phyloP scores from a whole-genome alignment of 2,113 vertebrate genomes.

The Mellivora capensis region DNA sequence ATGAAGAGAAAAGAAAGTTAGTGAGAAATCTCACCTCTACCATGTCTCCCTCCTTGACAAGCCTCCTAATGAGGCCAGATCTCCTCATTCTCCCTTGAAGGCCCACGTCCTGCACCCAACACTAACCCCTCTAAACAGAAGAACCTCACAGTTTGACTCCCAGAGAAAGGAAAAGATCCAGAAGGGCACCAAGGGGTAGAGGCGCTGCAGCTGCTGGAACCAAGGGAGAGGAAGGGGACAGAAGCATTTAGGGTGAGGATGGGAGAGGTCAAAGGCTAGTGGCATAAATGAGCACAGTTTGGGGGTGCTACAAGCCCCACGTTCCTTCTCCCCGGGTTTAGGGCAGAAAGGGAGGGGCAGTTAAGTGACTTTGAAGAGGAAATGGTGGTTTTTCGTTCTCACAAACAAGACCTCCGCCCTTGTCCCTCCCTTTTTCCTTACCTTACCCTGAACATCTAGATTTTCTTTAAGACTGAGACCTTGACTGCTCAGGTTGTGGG shows the following conservation, averaged over 20 bases:
- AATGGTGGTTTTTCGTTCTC: conserved; percentile 74
- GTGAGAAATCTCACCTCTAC: not conserved
- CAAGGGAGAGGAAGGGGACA: not conserved
- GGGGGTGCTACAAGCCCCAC: not conserved
- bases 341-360: conserved; percentile 44
- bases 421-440: conserved; percentile 40
- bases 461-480: not conserved
- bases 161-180: not conserved
- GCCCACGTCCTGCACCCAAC: not conserved
- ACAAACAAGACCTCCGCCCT: conserved; percentile 69
- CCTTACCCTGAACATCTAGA: conserved; percentile 7
- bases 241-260: not conserved
- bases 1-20: not conserved
- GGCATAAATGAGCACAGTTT: not conserved
- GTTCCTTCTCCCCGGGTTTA: not conserved
- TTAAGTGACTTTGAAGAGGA: conserved; percentile 60
- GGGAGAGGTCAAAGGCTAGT: not conserved
- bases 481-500: not conserved
- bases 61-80: not conserved
- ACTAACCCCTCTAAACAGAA: not conserved
- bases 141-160: not conserved
- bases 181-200: not conserved
- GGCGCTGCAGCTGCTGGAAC: not conserved
- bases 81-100: not conserved
- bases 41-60: not conserved